Evolutionary conservation across 2,113 vertebrate genomes (phyloP).

Genomic region (Anhinga anhinga): DNA sequence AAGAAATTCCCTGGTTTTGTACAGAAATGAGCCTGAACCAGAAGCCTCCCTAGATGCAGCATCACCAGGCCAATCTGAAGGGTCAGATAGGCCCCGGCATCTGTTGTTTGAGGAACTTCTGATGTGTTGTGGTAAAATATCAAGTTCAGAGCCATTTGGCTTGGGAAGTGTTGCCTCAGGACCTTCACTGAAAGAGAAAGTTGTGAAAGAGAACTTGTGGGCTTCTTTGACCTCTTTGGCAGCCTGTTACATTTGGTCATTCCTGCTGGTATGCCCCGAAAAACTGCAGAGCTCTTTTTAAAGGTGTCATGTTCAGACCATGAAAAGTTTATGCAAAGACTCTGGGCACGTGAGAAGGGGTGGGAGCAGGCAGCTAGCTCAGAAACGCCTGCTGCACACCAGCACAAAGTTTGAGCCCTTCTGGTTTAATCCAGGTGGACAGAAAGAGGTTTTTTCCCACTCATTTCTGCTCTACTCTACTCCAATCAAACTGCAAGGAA

Average conservation of each 20-base stretch:
- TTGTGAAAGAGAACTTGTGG: neutral
- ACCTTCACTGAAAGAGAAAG: neutral
- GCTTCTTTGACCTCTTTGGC: neutral
- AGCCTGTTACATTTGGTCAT: neutral
- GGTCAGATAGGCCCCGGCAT: neutral
- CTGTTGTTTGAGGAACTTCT: neutral
- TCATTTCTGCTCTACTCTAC: neutral
- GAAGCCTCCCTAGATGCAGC: neutral
- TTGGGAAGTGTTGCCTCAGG: neutral
- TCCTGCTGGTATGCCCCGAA: neutral
- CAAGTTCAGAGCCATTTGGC: neutral
- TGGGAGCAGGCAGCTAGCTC: neutral
- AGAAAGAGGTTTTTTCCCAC: neutral
- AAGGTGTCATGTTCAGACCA: neutral
- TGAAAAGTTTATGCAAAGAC: neutral
- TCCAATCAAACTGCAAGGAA: neutral
- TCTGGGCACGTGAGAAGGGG: neutral
- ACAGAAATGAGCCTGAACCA: neutral
- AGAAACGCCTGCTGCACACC: neutral
- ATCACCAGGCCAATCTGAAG: neutral
- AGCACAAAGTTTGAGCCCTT: neutral
- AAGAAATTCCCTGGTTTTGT: neutral
- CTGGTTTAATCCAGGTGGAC: neutral
- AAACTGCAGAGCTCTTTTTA: neutral
- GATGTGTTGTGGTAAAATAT: neutral